A percentile compares a stretch with the other conserved stretches of the same genome.
These are phyloP conservation scores for Apostichopus leukothele DNA, from an alignment of 53 echinoderm and acorn worm genomes.

Conservation along the genomic window DNA sequence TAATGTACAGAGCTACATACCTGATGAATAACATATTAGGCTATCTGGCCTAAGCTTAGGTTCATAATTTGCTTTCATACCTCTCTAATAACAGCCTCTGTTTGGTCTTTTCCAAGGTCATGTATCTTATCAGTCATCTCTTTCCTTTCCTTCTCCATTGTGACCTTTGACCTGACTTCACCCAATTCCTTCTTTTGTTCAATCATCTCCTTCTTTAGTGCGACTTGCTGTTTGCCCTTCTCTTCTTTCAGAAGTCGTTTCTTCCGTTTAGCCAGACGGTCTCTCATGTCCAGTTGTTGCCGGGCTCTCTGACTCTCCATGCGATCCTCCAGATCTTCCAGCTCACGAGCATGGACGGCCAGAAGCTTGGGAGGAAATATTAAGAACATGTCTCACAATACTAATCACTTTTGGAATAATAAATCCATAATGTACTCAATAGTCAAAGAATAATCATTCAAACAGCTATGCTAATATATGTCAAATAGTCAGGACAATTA, in stretches of 20 bases:
- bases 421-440: background rate
- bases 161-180: conserved; percentile 72
- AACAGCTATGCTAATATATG: too few relatives aligned
- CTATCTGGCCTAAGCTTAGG: too few relatives aligned
- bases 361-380: conserved; percentile 56
- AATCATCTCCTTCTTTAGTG: conserved; percentile 70
- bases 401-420: too few relatives aligned
- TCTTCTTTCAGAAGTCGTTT: conserved; percentile 73
- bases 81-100: conserved; percentile 84
- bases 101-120: conserved; percentile 72
- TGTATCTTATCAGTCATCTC: conserved; percentile 89
- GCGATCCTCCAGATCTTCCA: conserved; percentile 88
- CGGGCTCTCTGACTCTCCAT: conserved; percentile 75
- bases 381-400: background rate
- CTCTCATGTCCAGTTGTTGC: conserved; percentile 66
- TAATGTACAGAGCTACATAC: too few relatives aligned
- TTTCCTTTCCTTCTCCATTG: conserved; percentile 79
- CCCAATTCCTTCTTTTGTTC: conserved; percentile 94
- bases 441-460: background rate
- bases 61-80: background rate
- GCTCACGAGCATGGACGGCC: conserved; percentile 80
- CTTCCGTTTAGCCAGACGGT: conserved; percentile 71
- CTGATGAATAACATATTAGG: too few relatives aligned
- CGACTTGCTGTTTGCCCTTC: conserved; percentile 80
- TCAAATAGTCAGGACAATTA: too few relatives aligned